Evolutionary conservation across 2,113 vertebrate genomes (phyloP), one percentile per base, ranked within the genome.

Genomic region (Phaethornis superciliosus): DNA sequence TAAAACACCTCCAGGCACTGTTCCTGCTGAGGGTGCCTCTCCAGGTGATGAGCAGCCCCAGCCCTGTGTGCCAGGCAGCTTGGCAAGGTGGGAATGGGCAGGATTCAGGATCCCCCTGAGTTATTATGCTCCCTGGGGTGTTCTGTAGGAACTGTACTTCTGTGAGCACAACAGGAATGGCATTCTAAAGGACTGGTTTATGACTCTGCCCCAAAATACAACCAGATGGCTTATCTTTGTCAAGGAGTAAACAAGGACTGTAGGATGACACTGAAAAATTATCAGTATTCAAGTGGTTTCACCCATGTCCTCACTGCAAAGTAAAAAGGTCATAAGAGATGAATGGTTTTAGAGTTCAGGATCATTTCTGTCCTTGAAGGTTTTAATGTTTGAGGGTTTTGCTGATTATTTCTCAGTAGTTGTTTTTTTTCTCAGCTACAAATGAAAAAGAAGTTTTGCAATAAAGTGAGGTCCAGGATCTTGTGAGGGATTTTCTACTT

Each of bases 1-100:
- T n/a, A n/a, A n/a, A n/a, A n/a, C n/a, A n/a, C n/a, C 33, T 7
- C 10, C 0, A 0, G 65, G 35, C 33, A 5, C 26, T 60, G 55
- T 6, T 65, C 55, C 69, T 69, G 0, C 26, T 7, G 40, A 67
- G 40, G 63, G 24, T 28, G 6, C 22, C 24, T 14, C 62, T 63
- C 32, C 46, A 33, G 62, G n/a, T 19, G 28, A 8, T 8, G 17
- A 11, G 67, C 44, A 81, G 82, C 55, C 14, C 2, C 1, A 51
- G 11, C 32, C 35, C 37, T 30, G 28, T 15, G 1, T 4, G 5
- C 17, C 80, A 28, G 52, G 37, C 63, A 47, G 63, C 74, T 37
- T 3, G 1, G 56, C 13, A 1, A 7, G 44, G 9, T 22, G 54
- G 15, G 58, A 49, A 37, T 0, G 9, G 24, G 24, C 8, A 28